A percentile compares a stretch with the other conserved stretches of the same genome.
Evolutionary conservation across 2,797 vertebrate species (phyloP).

Genomic region (Allobates femoralis): DNA sequence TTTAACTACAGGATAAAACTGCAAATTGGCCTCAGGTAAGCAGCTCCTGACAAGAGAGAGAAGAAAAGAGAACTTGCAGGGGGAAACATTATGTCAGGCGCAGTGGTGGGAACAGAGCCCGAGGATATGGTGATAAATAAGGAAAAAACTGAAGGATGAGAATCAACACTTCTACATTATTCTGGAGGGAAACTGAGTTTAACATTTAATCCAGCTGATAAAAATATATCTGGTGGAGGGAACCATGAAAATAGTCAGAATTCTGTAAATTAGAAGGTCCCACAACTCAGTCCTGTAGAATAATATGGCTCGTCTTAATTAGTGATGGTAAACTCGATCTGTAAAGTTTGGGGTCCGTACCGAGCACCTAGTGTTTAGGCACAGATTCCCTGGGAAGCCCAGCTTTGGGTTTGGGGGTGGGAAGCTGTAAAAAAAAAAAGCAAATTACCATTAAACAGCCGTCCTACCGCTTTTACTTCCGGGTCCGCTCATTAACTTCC

Average conservation of each 20-base stretch:
- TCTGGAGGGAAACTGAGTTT: not conserved
- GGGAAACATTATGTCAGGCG: slow-evolving; percentile 52
- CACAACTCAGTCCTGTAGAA: not conserved
- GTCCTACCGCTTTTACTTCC: no score
- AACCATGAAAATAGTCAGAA: not conserved
- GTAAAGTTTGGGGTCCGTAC: no score
- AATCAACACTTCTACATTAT: not conserved
- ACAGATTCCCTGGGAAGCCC: no score
- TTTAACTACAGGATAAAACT: slow-evolving; percentile 63
- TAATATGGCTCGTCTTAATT: not conserved
- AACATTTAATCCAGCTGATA: not conserved
- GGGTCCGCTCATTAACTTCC: no score
- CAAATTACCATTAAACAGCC: no score
- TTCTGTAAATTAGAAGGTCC: not conserved
- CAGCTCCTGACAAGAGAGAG: slow-evolving; percentile 57
- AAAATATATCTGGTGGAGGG: not conserved
- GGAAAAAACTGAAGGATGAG: slow-evolving; percentile 21
- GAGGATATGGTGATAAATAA: slow-evolving; percentile 54
- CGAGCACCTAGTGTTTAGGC: no score
- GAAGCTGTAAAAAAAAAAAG: no score
- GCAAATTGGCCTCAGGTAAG: slow-evolving; percentile 66
- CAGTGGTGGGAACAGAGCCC: slow-evolving; percentile 49
- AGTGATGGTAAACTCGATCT: no score
- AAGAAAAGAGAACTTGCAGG: slow-evolving; percentile 56
- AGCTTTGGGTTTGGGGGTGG: no score